Percentiles rank a stretch among this genome's conserved stretches.
Conservation (phyloP, 2,113 vertebrate genomes). For the Regulus satrapa region DNA sequence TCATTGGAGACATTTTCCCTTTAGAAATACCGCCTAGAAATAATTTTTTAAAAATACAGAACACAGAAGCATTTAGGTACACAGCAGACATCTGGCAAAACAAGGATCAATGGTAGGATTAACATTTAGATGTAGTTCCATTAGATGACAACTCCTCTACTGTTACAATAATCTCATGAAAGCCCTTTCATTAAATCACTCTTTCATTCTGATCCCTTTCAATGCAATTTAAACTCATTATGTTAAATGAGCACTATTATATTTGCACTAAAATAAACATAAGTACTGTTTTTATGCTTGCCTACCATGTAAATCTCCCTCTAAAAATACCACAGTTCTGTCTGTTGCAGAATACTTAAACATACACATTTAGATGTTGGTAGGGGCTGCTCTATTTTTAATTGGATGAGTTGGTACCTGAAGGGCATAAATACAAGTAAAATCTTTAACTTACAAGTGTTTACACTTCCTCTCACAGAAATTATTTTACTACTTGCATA, state of each 20-base stretch:
- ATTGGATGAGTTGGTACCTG: background rate
- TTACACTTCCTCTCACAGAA: background rate
- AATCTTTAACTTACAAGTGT: background rate
- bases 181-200: background rate
- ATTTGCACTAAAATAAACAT: constrained; percentile 14
- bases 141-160: background rate
- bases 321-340: background rate
- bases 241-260: background rate
- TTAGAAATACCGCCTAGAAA: background rate
- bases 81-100: background rate
- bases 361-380: background rate
- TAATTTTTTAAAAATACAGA: background rate
- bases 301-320: background rate
- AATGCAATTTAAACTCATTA: constrained; percentile 6
- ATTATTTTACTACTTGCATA: background rate
- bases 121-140: constrained; percentile 1
- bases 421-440: background rate
- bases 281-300: constrained; percentile 4
- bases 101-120: background rate
- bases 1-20: background rate
- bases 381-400: background rate
- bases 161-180: background rate
- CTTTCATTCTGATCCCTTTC: background rate
- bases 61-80: background rate
- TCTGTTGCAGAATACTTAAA: background rate